Evolutionary conservation across 2,797 vertebrate genomes (phyloP).

Genomic region (Stomatorhinus walkeri): DNA sequence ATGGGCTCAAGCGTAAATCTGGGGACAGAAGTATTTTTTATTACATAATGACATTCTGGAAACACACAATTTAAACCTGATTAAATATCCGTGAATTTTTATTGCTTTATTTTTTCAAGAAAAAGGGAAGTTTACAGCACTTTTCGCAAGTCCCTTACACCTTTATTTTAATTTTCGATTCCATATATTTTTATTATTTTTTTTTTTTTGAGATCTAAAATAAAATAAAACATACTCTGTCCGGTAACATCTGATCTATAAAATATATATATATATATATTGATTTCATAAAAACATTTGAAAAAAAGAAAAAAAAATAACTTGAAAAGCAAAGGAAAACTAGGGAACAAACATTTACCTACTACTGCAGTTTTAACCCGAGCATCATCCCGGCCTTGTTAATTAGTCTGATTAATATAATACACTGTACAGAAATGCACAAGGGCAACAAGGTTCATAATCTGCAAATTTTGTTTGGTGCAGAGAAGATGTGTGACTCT

Average conservation of each 20-base stretch:
- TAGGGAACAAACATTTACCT: neutral
- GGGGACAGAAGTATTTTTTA: neutral
- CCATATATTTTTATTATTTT: neutral
- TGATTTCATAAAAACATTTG: neutral
- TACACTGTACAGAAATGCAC: conserved; percentile 3
- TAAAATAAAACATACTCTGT: neutral
- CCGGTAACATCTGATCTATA: neutral
- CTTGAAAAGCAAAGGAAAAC: neutral
- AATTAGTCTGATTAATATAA: conserved; percentile 11
- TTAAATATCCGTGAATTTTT: neutral
- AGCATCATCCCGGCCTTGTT: neutral
- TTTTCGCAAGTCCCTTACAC: neutral
- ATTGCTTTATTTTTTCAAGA: neutral
- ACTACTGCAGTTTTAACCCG: neutral
- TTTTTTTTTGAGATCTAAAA: neutral
- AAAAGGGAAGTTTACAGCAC: neutral
- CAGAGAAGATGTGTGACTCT: neutral
- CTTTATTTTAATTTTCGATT: neutral
- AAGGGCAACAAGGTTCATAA: neutral
- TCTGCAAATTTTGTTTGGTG: neutral
- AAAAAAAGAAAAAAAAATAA: neutral
- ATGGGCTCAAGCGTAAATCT: neutral
- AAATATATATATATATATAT: neutral
- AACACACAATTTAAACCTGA: neutral
- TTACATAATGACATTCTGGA: neutral